Base-by-base conservation (phyloP, 37 sponge, comb jelly and placozoan species). In the Chondrosia reniformis region DNA sequence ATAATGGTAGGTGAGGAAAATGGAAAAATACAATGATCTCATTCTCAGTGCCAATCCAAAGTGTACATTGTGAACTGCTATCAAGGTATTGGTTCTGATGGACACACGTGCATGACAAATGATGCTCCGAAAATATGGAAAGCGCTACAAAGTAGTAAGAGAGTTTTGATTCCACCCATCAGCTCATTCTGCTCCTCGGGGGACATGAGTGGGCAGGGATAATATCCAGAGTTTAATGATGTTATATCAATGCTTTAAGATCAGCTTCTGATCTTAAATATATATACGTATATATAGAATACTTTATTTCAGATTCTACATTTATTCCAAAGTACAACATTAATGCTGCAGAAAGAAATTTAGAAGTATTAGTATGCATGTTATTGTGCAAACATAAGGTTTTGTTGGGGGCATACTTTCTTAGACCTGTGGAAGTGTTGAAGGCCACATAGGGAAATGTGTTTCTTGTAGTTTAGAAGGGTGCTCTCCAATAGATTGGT, bases 41-140 rank as follows among this genome's bases (percentile, higher is more conserved):
- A 76, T 87, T 89, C 61, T 87, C 90, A 39, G 91, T 87, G 17
- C 91, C 94, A 32, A 94, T 79, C 94, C 94, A 94, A 49, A 94
- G 80, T 22, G 76, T n/a, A n/a, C 78, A 55, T 81, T 87, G 78
- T 94, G 83, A 12, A 88, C 85, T 13, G 86, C 81, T 33, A 82
- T 55, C 32, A 94, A 36, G 15, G 84, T 79, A 21, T 81, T 80
- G 40, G 89, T 79, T 33, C 84, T 85, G 17, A 94, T 79, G 19
- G 82, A 81, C 80, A 86, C 80, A 7, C 61, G 78, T 76, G n/a
- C n/a, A n/a, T n/a, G 74, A 42, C 55, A 82, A 80, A 3, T 83
- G 75, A 59, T 78, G 85, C 64, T 91, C 91, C 63, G 75, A 71
- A 32, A 81, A 82, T n/a, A n/a, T n/a, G n/a, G n/a, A n/a, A 58